Conservation (phyloP, 2,888 invertebrate genomes). For the Morinoia aosen region DNA sequence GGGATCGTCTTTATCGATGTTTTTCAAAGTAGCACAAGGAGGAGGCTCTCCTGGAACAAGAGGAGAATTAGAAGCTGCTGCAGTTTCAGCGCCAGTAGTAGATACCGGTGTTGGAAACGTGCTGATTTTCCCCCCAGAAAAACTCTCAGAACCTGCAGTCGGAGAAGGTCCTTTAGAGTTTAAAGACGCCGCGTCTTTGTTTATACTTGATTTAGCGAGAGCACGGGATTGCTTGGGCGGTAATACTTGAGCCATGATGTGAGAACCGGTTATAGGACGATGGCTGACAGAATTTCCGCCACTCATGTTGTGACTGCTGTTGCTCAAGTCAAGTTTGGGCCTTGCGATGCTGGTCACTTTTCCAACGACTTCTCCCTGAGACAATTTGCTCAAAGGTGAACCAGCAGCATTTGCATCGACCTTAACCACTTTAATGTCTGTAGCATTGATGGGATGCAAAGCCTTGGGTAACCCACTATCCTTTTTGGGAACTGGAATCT, state of each 20-base stretch:
- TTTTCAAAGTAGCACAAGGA: slow-evolving; percentile 36
- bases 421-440: slow-evolving; percentile 59
- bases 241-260: slow-evolving; percentile 64
- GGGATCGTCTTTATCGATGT: slow-evolving; percentile 59
- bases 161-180: background rate
- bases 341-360: slow-evolving; percentile 47
- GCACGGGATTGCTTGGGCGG: slow-evolving; percentile 62
- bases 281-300: background rate
- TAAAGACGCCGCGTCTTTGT: background rate
- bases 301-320: background rate
- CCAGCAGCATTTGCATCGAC: slow-evolving; percentile 44
- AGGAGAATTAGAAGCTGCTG: background rate
- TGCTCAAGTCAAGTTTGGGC: slow-evolving; percentile 26
- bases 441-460: slow-evolving; percentile 30
- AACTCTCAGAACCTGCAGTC: background rate
- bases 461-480: background rate
- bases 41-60: slow-evolving; percentile 26
- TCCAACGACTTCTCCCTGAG: slow-evolving; percentile 43
- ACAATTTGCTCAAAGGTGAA: slow-evolving; percentile 30
- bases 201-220: slow-evolving; percentile 57
- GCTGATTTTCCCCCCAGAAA: background rate
- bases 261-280: slow-evolving; percentile 57
- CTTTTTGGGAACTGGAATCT: slow-evolving; percentile 25
- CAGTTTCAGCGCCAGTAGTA: background rate
- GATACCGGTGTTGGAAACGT: background rate